Base-by-base conservation (phyloP, 2,888 invertebrate genomes). In the Ryuthela nishihirai region DNA sequence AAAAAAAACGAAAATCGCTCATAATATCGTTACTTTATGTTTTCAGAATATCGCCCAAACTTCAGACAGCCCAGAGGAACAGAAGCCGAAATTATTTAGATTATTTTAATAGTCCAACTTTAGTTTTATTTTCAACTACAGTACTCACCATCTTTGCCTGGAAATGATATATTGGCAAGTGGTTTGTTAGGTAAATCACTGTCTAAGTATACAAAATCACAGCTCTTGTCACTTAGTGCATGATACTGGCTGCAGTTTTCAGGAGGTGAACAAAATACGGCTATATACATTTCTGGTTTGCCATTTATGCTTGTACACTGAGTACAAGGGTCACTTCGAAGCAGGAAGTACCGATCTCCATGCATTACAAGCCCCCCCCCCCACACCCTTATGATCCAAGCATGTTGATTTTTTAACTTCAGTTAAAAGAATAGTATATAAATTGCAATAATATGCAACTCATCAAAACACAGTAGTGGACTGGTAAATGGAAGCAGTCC, bases 241-340 rank as follows among this genome's bases (percentile, higher is more conserved):
- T 64, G 62, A 46, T 63, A 64, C 35, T 63, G 54, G 17, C 60
- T 44, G 66, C 75, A 76, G 72, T 84, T 85, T 80, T 86, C 85
- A 48, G 86, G 90, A 47, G 89, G 88, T 46, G 88, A 86, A 75
- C 93, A 93, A 49, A 89, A 79, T 17, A 91, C 88, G 65, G 88
- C 85, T 75, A 88, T 88, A 70, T 87, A 89, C 78, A 83, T 84
- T 75, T 87, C 87, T 21, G 89, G 85, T 70, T 83, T 80, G 7
- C 91, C 91, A 77, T 86, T 85, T 72, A 89, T 87, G 77, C 93
- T 93, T 67, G 87, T 83, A 73, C 93, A 93, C 23, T 87, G 80
- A 15, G 85, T 87, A 72, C 92, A 93, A 20, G 87, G 85, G 75
- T 91, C 89, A 42, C 67, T 68, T 17, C 66, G 66, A 23, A 70